Percentiles rank a stretch among this genome's conserved stretches.
Conservation (phyloP, 2,888 invertebrate genomes). For the Andrena chrysosceles region DNA sequence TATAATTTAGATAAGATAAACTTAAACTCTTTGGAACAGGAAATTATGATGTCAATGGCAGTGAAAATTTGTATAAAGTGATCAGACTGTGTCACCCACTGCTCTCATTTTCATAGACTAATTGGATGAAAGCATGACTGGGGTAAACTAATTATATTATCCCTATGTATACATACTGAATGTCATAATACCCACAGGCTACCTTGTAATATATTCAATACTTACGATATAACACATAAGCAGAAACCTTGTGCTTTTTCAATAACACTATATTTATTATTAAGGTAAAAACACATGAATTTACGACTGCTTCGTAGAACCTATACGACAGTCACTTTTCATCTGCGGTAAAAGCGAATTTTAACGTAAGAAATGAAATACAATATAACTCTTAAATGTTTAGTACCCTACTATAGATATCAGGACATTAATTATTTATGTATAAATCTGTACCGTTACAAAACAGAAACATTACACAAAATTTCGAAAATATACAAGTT, state of each 20-base stretch:
- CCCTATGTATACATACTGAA: constrained; percentile 57
- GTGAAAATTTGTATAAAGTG: constrained; percentile 80
- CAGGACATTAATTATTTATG: neutral
- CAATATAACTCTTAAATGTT: neutral
- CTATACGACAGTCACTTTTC: too few relatives aligned
- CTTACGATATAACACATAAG: constrained; percentile 21
- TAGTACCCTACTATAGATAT: neutral
- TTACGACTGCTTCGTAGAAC: neutral
- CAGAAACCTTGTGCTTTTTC: constrained; percentile 23
- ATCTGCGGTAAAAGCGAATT: neutral
- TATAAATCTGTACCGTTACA: neutral
- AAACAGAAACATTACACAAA: neutral
- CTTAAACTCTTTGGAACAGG: constrained; percentile 39
- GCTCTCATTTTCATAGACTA: constrained; percentile 81
- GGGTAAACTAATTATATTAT: constrained; percentile 84
- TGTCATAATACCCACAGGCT: constrained; percentile 60
- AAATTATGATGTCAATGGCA: constrained; percentile 78
- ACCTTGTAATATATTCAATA: constrained; percentile 57
- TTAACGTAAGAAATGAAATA: neutral
- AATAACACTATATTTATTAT: constrained; percentile 26
- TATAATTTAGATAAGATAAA: constrained; percentile 49
- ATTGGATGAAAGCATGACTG: constrained; percentile 82
- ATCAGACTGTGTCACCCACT: constrained; percentile 79
- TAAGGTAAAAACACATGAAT: neutral
- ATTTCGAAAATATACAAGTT: neutral